phyloP scores from a whole-genome alignment of 2,797 vertebrate species.

The Micrastur ruficollis region DNA sequence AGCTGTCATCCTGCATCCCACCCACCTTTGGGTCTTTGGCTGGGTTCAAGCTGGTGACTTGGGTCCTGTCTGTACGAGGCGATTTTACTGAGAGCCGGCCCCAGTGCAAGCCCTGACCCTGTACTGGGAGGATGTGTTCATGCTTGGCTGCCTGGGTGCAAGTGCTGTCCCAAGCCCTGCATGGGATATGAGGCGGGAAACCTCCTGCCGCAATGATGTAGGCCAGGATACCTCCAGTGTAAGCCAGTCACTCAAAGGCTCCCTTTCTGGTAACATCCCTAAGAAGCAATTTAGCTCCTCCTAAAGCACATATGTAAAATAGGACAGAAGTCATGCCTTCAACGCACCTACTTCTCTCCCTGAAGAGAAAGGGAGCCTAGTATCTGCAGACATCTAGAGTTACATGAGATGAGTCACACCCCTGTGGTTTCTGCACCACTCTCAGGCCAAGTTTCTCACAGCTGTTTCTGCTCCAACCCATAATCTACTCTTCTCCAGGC shows the following conservation, averaged over 20 bases:
- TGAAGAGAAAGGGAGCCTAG: background rate
- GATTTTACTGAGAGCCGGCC: background rate
- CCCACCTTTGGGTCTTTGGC: background rate
- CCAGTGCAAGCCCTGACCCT: background rate
- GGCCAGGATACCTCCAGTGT: background rate
- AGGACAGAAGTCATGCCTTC: background rate
- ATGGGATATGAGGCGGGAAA: background rate
- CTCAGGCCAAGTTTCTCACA: slow-evolving; percentile 16
- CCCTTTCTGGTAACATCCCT: background rate
- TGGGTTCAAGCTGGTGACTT: background rate
- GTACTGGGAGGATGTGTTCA: background rate
- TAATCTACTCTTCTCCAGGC: background rate
- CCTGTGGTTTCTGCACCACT: slow-evolving; percentile 33
- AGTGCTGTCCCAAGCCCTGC: background rate
- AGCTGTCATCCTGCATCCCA: background rate
- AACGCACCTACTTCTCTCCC: background rate
- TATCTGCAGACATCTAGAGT: background rate
- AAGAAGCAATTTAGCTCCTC: background rate
- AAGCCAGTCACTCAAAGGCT: background rate
- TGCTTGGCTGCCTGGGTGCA: background rate
- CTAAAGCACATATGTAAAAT: background rate
- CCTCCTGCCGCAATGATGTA: background rate
- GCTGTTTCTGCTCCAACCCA: slow-evolving; percentile 1
- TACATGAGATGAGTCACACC: background rate
- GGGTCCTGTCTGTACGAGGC: background rate